phyloP scores from a whole-genome alignment of 2,888 invertebrate genomes.

The Phyllotreta striolata region DNA sequence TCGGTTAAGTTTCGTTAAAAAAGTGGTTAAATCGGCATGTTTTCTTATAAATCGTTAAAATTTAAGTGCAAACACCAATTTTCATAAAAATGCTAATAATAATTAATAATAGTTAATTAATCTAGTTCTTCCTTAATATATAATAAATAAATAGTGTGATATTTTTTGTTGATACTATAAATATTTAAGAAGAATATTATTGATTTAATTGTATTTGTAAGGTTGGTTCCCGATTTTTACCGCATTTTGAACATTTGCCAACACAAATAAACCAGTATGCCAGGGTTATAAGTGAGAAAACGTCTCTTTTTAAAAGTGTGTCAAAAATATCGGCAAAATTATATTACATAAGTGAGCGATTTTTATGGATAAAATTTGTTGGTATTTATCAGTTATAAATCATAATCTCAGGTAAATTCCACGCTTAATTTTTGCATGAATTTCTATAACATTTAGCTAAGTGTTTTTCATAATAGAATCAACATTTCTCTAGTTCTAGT shows the following conservation, averaged over 20 bases:
- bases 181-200: slow-evolving; percentile 29
- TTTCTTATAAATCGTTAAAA: slow-evolving; percentile 24
- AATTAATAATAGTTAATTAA: slow-evolving; percentile 17
- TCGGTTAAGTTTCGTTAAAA: slow-evolving; percentile 17
- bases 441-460: slow-evolving; percentile 15
- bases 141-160: slow-evolving; percentile 45
- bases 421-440: slow-evolving; percentile 29
- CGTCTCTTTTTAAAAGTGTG: slow-evolving; percentile 23
- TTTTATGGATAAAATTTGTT: slow-evolving; percentile 32
- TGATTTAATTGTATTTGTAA: slow-evolving; percentile 28
- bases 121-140: slow-evolving; percentile 42
- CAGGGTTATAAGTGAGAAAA: slow-evolving; percentile 20
- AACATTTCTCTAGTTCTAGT: neutral
- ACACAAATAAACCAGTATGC: slow-evolving; percentile 27
- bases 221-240: slow-evolving; percentile 21
- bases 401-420: slow-evolving; percentile 32
- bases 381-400: slow-evolving; percentile 35
- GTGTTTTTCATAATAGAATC: slow-evolving; percentile 7
- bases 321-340: slow-evolving; percentile 12
- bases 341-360: slow-evolving; percentile 25
- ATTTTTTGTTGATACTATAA: slow-evolving; percentile 30
- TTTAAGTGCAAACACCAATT: slow-evolving; percentile 32
- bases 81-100: slow-evolving; percentile 13
- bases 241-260: slow-evolving; percentile 30
- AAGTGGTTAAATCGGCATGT: neutral